These are phyloP conservation scores for Fulmarus glacialis DNA, from an alignment of 2,113 vertebrate genomes.

Conservation along the genomic window DNA sequence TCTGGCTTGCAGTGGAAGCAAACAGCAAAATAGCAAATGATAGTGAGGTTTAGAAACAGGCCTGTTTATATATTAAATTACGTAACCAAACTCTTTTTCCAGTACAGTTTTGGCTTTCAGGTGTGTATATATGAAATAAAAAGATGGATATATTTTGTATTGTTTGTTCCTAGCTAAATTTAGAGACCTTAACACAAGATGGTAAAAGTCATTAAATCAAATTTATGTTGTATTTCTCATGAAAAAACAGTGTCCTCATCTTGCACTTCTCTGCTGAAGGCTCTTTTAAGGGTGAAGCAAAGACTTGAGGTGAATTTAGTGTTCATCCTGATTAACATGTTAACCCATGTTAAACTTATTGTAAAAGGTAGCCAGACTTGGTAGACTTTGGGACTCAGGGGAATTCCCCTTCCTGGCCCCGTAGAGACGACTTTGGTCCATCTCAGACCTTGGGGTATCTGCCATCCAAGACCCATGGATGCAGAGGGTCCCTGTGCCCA, in stretches of 20 bases:
- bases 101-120: background rate
- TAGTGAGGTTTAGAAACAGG: background rate
- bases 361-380: background rate
- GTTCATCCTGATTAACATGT: background rate
- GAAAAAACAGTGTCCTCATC: accelerated
- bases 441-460: background rate
- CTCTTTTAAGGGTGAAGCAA: background rate
- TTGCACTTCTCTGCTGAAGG: background rate
- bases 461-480: background rate
- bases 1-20: background rate
- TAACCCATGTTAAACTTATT: background rate
- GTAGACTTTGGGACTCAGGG: background rate
- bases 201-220: background rate
- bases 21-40: background rate
- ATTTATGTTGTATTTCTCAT: background rate
- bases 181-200: background rate
- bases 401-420: background rate
- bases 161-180: background rate
- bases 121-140: background rate
- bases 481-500: background rate
- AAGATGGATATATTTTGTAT: background rate
- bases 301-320: background rate
- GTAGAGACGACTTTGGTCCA: background rate
- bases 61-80: background rate
- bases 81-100: background rate